These are phyloP conservation scores for Tetramorium bicarinatum DNA, from an alignment of 2,888 invertebrate species.

Conservation along the genomic window DNA sequence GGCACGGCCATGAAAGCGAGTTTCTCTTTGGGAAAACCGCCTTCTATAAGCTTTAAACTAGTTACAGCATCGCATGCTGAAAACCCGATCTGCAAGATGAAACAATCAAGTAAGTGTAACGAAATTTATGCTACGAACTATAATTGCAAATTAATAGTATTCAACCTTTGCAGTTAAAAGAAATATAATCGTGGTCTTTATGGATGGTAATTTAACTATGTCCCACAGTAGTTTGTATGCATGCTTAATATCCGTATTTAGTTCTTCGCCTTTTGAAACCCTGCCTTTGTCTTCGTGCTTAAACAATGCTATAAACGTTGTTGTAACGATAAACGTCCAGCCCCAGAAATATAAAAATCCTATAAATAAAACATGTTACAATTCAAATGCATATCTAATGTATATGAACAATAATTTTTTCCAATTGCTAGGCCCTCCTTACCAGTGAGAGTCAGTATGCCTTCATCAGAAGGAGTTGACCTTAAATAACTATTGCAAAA, in stretches of 20 bases:
- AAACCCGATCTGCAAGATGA: constrained; percentile 93
- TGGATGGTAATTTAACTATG: constrained; percentile 94
- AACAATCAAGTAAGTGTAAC: constrained; percentile 4
- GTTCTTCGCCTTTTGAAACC: constrained; percentile 84
- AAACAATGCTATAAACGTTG: constrained; percentile 95
- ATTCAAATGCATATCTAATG: background rate
- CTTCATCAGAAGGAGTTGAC: constrained; percentile 90
- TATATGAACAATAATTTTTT: background rate
- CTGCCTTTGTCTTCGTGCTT: constrained; percentile 91
- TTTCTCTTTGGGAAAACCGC: constrained; percentile 98
- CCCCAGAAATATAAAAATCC: constrained; percentile 99
- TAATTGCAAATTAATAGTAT: background rate
- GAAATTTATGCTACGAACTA: constrained; percentile 13
- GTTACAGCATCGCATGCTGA: constrained; percentile 98
- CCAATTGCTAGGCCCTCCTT: constrained; percentile 43
- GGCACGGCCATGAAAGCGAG: constrained; percentile 97
- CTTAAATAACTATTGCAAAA: constrained; percentile 98
- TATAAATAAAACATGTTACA: constrained; percentile 75
- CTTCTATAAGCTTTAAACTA: constrained; percentile 97
- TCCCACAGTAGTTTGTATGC: constrained; percentile 94
- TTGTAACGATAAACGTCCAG: constrained; percentile 95
- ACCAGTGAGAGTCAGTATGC: constrained; percentile 90
- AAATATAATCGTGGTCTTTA: constrained; percentile 92
- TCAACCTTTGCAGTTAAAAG: constrained; percentile 95
- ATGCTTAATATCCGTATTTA: constrained; percentile 88